Conservation (phyloP, 2,797 vertebrate genomes). For the Acanthurus leucopareius region DNA sequence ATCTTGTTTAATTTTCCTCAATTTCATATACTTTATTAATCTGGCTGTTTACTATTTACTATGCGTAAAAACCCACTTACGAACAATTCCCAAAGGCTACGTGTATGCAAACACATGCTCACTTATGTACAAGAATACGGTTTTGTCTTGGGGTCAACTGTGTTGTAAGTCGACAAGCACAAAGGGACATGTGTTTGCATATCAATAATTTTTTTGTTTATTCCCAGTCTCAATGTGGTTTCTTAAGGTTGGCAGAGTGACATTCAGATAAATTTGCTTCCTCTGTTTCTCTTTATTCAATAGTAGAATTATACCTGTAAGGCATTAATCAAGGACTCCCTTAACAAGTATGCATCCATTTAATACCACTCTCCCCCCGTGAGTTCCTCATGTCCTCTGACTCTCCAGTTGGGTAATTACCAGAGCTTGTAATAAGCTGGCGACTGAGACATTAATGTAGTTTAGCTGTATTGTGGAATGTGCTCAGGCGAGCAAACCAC, state of each 20-base stretch:
- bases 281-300: constrained; percentile 52
- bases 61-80: background rate
- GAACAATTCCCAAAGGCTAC: background rate
- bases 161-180: constrained; percentile 27
- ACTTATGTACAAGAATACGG: constrained; percentile 6
- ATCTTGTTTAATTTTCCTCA: background rate
- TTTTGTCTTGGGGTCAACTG: constrained; percentile 28
- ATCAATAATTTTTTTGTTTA: constrained; percentile 26
- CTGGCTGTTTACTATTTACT: background rate
- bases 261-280: constrained; percentile 58
- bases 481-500: constrained; percentile 46
- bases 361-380: constrained; percentile 1
- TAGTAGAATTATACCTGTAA: constrained; percentile 64
- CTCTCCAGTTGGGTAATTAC: constrained; percentile 69
- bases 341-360: constrained; percentile 40
- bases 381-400: constrained; percentile 37
- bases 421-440: constrained; percentile 65
- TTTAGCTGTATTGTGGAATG: constrained; percentile 51
- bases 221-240: background rate
- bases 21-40: constrained; percentile 10
- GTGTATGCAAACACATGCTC: constrained; percentile 1
- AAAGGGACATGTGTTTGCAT: constrained; percentile 14
- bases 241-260: background rate
- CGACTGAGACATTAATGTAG: constrained; percentile 67
- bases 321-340: constrained; percentile 66